These are phyloP conservation scores for Steatornis caripensis DNA, from an alignment of 2,113 vertebrate genomes.

Conservation along the genomic window DNA sequence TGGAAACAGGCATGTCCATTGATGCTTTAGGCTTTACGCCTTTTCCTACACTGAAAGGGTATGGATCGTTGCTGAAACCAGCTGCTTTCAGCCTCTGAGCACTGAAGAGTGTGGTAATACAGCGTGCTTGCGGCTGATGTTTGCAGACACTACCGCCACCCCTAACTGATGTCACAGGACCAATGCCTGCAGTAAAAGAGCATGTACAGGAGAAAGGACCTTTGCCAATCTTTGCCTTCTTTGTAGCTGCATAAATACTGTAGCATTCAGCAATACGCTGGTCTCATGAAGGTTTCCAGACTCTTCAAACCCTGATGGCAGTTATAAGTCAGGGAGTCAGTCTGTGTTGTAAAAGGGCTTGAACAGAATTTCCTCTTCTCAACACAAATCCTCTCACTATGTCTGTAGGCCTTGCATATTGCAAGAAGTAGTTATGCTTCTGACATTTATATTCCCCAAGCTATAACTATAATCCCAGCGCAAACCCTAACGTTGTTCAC, in stretches of 20 bases:
- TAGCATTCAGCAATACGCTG: not conserved
- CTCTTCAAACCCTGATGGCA: not conserved
- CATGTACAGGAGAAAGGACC: not conserved
- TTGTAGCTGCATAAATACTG: not conserved
- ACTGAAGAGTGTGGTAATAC: not conserved
- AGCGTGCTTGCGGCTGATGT: not conserved
- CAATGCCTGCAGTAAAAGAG: not conserved
- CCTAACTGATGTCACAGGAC: not conserved
- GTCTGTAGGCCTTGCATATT: not conserved
- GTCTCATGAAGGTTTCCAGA: not conserved
- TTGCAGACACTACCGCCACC: not conserved
- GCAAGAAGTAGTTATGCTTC: not conserved
- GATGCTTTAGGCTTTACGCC: not conserved
- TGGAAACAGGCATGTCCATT: not conserved
- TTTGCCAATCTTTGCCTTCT: not conserved
- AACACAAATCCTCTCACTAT: not conserved
- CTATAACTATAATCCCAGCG: not conserved
- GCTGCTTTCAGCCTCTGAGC: not conserved
- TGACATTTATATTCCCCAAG: not conserved
- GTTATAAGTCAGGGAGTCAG: not conserved
- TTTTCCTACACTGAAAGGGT: not conserved
- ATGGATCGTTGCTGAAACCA: not conserved
- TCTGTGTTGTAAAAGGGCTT: not conserved
- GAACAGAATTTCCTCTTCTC: not conserved
- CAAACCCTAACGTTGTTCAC: not conserved